Evolutionary conservation across 1,140 invertebrate species (phyloP).

Genomic region (Drosophila varians): DNA sequence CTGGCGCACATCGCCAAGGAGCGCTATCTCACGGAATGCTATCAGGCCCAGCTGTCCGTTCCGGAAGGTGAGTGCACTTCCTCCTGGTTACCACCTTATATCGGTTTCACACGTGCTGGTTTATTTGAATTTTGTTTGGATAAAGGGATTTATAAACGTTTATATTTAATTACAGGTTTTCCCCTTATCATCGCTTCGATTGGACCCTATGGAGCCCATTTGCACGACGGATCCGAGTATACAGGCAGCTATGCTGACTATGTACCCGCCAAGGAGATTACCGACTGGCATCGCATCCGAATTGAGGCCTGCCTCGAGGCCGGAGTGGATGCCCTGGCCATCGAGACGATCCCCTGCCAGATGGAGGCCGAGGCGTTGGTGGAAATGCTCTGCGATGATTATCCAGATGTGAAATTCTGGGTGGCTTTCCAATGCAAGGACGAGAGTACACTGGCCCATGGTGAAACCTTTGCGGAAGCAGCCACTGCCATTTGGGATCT

Average conservation of each 20-base stretch:
- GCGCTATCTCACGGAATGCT: slow-evolving; percentile 75
- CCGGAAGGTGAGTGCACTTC: slow-evolving; percentile 49
- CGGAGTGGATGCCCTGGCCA: slow-evolving; percentile 92
- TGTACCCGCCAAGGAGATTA: slow-evolving; percentile 87
- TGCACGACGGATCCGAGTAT: slow-evolving; percentile 96
- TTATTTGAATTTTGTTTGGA: not conserved
- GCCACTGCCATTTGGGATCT: slow-evolving; percentile 84
- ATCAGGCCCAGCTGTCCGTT: slow-evolving; percentile 52
- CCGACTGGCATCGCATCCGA: slow-evolving; percentile 92
- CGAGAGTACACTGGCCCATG: slow-evolving; percentile 88
- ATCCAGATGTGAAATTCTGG: slow-evolving; percentile 91
- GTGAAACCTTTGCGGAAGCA: slow-evolving; percentile 88
- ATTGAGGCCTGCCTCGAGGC: slow-evolving; percentile 90
- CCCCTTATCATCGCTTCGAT: slow-evolving; percentile 92
- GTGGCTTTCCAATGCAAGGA: slow-evolving; percentile 86
- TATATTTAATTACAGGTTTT: slow-evolving; percentile 39
- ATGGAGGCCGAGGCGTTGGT: slow-evolving; percentile 93
- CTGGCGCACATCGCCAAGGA: slow-evolving; percentile 85
- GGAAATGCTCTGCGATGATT: slow-evolving; percentile 89
- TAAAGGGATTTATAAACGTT: not conserved
- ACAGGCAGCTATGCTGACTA: slow-evolving; percentile 91
- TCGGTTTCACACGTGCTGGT: not conserved
- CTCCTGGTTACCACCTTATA: not conserved
- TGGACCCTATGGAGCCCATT: slow-evolving; percentile 94
- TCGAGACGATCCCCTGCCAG: slow-evolving; percentile 95